These are phyloP conservation scores for Sebastes itinus DNA, from an alignment of 2,797 vertebrate genomes.

Conservation along the genomic window DNA sequence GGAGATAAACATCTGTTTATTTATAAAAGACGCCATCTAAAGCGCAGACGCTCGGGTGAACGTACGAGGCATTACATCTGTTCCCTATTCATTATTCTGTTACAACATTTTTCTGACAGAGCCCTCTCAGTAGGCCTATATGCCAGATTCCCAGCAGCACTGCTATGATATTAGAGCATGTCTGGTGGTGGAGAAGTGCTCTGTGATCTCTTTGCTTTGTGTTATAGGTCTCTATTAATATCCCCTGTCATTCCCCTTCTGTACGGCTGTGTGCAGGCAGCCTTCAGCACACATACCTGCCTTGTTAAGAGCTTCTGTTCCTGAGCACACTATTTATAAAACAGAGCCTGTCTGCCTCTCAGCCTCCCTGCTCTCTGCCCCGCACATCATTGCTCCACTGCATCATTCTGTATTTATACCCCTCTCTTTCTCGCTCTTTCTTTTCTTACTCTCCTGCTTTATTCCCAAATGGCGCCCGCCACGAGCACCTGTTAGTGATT, in stretches of 20 bases:
- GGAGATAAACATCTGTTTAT: constrained; percentile 73
- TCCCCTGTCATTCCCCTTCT: constrained; percentile 61
- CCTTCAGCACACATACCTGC: constrained; percentile 80
- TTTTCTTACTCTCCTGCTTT: constrained; percentile 58
- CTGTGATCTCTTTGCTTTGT: constrained; percentile 76
- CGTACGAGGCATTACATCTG: constrained; percentile 65
- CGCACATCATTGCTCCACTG: constrained; percentile 74
- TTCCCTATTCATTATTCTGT: constrained; percentile 69
- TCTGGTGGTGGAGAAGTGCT: constrained; percentile 62
- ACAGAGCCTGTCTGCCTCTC: constrained; percentile 62
- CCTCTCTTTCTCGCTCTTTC: constrained; percentile 35
- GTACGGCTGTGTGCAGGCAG: constrained; percentile 61
- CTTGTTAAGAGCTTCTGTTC: constrained; percentile 82
- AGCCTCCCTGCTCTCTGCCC: constrained; percentile 66
- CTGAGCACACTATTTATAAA: constrained; percentile 78
- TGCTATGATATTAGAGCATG: constrained; percentile 64
- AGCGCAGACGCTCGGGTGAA: constrained; percentile 46
- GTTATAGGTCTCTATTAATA: constrained; percentile 78
- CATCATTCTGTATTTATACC: constrained; percentile 82
- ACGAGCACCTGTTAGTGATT: constrained; percentile 64
- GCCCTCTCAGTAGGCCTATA: constrained; percentile 52
- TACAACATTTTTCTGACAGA: constrained; percentile 65
- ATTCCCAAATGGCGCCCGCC: constrained; percentile 60
- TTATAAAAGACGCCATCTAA: constrained; percentile 55
- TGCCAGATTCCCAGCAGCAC: constrained; percentile 53